Conservation (phyloP, 2,113 vertebrate genomes). For the Centropristis striata region DNA sequence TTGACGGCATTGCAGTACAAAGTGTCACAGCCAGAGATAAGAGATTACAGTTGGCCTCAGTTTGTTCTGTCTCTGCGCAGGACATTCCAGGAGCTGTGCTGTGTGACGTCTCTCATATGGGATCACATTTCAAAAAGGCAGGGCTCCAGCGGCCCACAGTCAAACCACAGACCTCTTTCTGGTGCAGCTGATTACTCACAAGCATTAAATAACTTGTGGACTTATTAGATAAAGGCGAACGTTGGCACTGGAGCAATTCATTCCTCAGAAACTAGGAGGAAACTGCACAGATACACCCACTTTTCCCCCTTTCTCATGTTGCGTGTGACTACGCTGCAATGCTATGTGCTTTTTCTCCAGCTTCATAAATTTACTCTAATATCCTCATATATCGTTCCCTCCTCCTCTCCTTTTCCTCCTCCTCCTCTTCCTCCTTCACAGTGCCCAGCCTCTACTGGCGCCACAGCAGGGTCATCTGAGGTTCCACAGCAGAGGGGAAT, state of each 20-base stretch:
- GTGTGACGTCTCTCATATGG: conserved; percentile 68
- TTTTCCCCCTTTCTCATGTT: conserved; percentile 16
- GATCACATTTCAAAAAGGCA: conserved; percentile 76
- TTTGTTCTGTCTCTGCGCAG: conserved; percentile 63
- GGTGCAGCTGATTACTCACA: conserved; percentile 60
- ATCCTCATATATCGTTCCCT: conserved; percentile 37
- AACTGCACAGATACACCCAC: conserved; percentile 33
- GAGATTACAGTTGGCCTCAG: conserved; percentile 67
- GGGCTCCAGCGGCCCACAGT: conserved; percentile 43
- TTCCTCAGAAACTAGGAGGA: conserved; percentile 30
- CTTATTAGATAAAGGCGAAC: conserved; percentile 49
- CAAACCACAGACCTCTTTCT: conserved; percentile 63
- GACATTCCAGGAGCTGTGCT: conserved; percentile 78
- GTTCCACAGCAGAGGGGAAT: conserved; percentile 69
- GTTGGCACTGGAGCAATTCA: conserved; percentile 45
- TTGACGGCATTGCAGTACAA: conserved; percentile 55
- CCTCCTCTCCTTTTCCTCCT: conserved; percentile 24
- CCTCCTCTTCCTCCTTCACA: conserved; percentile 53
- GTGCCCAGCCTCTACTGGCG: conserved; percentile 73
- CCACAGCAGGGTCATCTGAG: conserved; percentile 77
- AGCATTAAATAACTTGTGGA: conserved; percentile 41
- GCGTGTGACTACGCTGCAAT: conserved; percentile 11
- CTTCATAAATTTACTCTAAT: conserved; percentile 61
- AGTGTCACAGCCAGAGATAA: conserved; percentile 71
- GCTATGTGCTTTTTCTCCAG: conserved; percentile 21